Conservation (phyloP, 2,797 vertebrate genomes). For the Zenarchopterus dispar region DNA sequence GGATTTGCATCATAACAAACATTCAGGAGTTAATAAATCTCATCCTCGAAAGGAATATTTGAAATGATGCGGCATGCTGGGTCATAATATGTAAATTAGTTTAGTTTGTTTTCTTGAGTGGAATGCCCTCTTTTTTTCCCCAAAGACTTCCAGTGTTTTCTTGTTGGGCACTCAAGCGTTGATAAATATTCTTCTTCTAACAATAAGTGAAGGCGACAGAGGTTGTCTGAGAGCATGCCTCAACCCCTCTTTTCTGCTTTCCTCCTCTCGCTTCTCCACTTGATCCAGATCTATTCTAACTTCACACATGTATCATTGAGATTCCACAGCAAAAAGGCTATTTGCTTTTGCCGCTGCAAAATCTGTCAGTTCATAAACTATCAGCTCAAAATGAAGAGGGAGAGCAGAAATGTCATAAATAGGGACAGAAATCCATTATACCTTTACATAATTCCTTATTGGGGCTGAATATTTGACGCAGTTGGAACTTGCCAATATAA, state of each 20-base stretch:
- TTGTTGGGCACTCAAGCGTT: constrained; percentile 67
- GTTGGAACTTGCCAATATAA: too few relatives aligned
- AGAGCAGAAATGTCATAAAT: constrained; percentile 9
- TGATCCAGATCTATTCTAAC: constrained; percentile 12
- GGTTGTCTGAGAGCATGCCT: constrained; percentile 58
- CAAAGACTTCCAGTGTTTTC: constrained; percentile 61
- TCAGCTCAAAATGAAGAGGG: constrained; percentile 16
- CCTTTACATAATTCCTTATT: constrained; percentile 1
- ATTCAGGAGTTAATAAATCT: too few relatives aligned
- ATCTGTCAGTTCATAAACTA: constrained; percentile 33
- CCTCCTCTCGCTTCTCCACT: constrained; percentile 12
- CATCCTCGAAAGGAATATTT: too few relatives aligned
- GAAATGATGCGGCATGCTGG: too few relatives aligned
- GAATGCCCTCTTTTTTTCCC: background rate
- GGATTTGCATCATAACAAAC: too few relatives aligned
- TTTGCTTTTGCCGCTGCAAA: constrained; percentile 34
- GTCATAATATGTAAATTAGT: too few relatives aligned
- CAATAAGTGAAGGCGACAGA: constrained; percentile 76
- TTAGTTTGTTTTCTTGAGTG: too few relatives aligned
- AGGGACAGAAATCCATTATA: background rate
- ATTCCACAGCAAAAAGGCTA: constrained; percentile 9
- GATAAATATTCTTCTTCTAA: constrained; percentile 73
- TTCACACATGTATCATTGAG: constrained; percentile 26
- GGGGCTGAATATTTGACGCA: constrained; percentile 12
- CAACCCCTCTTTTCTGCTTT: constrained; percentile 14